These are phyloP conservation scores for Dilophus febrilis DNA, from an alignment of 2,888 invertebrate species.

Conservation along the genomic window DNA sequence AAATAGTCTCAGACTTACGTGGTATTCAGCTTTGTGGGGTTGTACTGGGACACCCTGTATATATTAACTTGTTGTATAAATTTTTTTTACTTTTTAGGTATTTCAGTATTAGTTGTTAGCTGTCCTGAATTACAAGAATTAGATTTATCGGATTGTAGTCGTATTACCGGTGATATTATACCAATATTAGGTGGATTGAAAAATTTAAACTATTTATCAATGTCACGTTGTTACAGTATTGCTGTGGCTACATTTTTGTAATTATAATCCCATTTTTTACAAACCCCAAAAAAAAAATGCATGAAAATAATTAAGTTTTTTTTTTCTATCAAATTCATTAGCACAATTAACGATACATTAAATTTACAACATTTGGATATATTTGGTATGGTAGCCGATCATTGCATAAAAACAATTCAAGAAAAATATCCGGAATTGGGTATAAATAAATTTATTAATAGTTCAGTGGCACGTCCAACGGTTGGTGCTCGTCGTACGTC, in stretches of 20 bases:
- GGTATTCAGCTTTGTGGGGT: too few species aligned
- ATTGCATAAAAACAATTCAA: slow-evolving; percentile 35
- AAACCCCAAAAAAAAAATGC: too few species aligned
- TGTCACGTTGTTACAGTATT: slow-evolving; percentile 68
- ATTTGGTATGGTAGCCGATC: slow-evolving; percentile 55
- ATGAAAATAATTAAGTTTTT: too few species aligned
- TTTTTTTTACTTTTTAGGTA: slow-evolving; percentile 37
- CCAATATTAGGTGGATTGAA: slow-evolving; percentile 37
- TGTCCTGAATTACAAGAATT: slow-evolving; percentile 63
- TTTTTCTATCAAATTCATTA: too few species aligned
- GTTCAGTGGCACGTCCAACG: slow-evolving; percentile 78
- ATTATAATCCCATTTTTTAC: too few species aligned
- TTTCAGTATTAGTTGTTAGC: slow-evolving; percentile 41
- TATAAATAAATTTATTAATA: slow-evolving; percentile 60
- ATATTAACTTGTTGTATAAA: too few species aligned
- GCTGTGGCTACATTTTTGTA: slow-evolving; percentile 51
- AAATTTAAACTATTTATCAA: slow-evolving; percentile 55
- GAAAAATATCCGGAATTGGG: slow-evolving; percentile 39
- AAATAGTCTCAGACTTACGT: too few species aligned
- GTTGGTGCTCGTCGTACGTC: slow-evolving; percentile 74
- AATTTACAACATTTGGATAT: slow-evolving; percentile 60
- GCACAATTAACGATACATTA: too few species aligned
- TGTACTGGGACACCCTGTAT: too few species aligned
- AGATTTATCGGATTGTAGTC: slow-evolving; percentile 76
- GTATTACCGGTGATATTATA: slow-evolving; percentile 44